Percentiles rank a stretch among this genome's conserved stretches.
phyloP scores from a whole-genome alignment of 2,888 invertebrate species.

The Eristalis pertinax region DNA sequence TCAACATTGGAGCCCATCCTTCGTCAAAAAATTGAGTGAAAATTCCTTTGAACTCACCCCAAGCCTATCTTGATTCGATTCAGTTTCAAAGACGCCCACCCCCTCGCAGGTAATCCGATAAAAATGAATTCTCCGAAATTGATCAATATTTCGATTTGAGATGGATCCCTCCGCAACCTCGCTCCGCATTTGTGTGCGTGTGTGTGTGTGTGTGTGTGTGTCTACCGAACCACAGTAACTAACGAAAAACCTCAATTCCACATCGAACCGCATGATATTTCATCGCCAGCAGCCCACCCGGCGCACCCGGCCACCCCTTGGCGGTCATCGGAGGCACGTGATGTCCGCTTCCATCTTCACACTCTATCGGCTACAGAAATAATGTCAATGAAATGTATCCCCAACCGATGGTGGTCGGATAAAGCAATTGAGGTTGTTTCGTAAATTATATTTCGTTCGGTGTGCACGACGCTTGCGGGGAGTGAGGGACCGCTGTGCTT shows the following conservation, averaged over 20 bases:
- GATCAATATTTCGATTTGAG: no score
- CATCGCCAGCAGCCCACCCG: not conserved
- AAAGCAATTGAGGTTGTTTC: conserved; percentile 59
- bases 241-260: not conserved
- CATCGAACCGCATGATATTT: not conserved
- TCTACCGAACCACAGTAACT: no score
- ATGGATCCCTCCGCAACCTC: no score
- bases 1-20: no score
- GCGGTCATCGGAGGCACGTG: conserved; percentile 48
- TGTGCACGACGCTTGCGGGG: not conserved
- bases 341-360: conserved; percentile 59
- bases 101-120: not conserved
- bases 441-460: conserved; percentile 43
- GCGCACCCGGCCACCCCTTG: not conserved
- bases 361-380: conserved; percentile 59
- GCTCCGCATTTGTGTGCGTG: no score
- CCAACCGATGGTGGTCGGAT: conserved; percentile 53
- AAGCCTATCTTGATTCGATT: not conserved
- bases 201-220: no score
- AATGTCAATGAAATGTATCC: conserved; percentile 65
- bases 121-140: not conserved
- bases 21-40: no score
- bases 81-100: not conserved
- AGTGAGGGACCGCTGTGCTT: not conserved
- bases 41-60: no score